Percentiles rank a stretch among this genome's conserved stretches.
Evolutionary conservation across 2,888 invertebrate species (phyloP).

Genomic region (Baronia brevicornis): DNA sequence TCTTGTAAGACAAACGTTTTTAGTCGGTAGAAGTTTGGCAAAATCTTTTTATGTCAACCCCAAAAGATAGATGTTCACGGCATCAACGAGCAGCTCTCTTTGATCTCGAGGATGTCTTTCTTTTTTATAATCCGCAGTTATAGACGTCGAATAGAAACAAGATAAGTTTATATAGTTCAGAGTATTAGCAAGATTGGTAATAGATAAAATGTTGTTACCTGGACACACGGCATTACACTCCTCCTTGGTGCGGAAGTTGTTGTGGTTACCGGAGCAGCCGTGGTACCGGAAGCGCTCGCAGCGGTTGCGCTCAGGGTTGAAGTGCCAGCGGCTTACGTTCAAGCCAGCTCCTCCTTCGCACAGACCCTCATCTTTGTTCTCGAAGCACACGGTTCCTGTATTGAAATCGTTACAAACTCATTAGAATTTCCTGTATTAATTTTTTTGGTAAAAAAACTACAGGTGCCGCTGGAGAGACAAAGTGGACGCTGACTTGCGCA

Average conservation of each 20-base stretch:
- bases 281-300: conserved; percentile 82
- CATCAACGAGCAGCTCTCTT: too few species aligned
- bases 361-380: conserved; percentile 77
- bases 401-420: neutral
- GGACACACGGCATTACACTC: conserved; percentile 89
- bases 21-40: too few species aligned
- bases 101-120: too few species aligned
- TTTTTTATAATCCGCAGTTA: neutral
- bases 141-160: too few species aligned
- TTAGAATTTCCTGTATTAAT: too few species aligned
- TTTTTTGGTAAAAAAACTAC: too few species aligned
- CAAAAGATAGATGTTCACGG: too few species aligned
- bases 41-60: neutral
- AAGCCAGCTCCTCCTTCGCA: conserved; percentile 60
- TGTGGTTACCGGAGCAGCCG: conserved; percentile 88
- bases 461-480: too few species aligned
- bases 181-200: conserved; percentile 1
- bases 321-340: conserved; percentile 80
- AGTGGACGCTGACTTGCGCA: too few species aligned
- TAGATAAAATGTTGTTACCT: too few species aligned
- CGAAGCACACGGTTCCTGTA: conserved; percentile 86
- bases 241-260: conserved; percentile 87
- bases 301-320: conserved; percentile 84
- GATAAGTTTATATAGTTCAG: conserved; percentile 7
- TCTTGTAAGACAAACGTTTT: too few species aligned